Conservation (phyloP, 2,888 invertebrate species). For the Orthonevra nobilis region DNA sequence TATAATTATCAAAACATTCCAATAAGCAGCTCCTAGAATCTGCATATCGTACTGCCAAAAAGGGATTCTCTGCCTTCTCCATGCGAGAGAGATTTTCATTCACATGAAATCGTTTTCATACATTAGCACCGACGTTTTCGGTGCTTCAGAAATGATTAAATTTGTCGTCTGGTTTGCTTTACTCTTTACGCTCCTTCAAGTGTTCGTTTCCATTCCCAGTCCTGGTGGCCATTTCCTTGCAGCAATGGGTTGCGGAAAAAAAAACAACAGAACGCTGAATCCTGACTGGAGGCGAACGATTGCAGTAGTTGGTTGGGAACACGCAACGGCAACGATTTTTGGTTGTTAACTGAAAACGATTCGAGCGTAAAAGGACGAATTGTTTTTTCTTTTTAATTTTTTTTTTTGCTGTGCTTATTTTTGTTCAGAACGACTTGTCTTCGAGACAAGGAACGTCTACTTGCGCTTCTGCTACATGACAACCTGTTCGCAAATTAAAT, state of each 20-base stretch:
- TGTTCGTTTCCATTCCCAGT: neutral
- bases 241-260: slow-evolving; percentile 3
- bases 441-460: slow-evolving; percentile 39
- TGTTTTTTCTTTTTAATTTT: neutral
- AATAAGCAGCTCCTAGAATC: slow-evolving; percentile 30
- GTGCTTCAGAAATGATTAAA: slow-evolving; percentile 55
- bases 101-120: neutral
- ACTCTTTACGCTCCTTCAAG: slow-evolving; percentile 5
- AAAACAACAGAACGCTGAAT: neutral
- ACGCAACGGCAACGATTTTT: slow-evolving; percentile 54
- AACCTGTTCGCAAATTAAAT: slow-evolving; percentile 55
- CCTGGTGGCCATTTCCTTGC: neutral
- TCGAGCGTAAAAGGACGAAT: slow-evolving; percentile 25
- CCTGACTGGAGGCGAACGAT: neutral
- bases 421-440: too few species aligned
- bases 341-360: slow-evolving; percentile 50
- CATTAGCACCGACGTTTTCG: neutral
- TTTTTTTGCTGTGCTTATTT: too few species aligned
- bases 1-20: slow-evolving; percentile 58
- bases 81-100: too few species aligned
- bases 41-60: slow-evolving; percentile 12
- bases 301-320: slow-evolving; percentile 2
- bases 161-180: slow-evolving; percentile 54
- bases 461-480: slow-evolving; percentile 38
- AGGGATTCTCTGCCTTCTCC: too few species aligned